Evolutionary conservation across 2,888 invertebrate genomes (phyloP).

Genomic region (Allolobophora icterica): DNA sequence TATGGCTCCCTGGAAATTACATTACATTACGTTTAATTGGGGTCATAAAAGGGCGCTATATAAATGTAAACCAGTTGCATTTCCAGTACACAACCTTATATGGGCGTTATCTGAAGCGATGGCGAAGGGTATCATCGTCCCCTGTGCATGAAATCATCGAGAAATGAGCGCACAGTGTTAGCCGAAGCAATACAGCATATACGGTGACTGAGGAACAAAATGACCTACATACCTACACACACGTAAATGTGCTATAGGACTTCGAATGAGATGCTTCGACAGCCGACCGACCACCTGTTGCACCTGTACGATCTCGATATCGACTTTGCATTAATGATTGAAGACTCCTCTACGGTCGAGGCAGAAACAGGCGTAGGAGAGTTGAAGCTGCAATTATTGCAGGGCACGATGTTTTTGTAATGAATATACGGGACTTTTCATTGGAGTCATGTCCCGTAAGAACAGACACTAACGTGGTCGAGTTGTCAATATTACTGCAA

Average conservation of each 20-base stretch:
- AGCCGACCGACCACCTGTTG: neutral
- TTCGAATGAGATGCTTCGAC: neutral
- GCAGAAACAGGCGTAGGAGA: neutral
- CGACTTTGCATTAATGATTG: slow-evolving; percentile 4
- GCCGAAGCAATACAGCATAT: neutral
- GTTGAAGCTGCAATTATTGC: neutral
- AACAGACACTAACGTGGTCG: neutral
- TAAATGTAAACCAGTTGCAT: no score
- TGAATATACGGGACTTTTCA: neutral
- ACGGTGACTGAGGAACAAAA: neutral
- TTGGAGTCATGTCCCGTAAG: neutral
- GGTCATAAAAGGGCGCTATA: no score
- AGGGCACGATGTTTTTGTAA: neutral
- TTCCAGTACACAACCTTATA: no score
- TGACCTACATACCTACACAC: neutral
- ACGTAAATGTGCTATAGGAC: no score
- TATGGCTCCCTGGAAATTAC: no score
- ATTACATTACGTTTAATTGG: no score
- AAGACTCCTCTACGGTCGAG: neutral
- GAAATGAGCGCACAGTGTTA: neutral
- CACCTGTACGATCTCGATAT: slow-evolving; percentile 8
- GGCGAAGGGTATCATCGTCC: neutral
- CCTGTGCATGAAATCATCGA: neutral
- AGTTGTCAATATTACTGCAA: neutral
- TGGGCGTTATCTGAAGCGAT: no score